Base-by-base conservation (phyloP, 2,113 vertebrate species). In the Chloebia gouldiae region DNA sequence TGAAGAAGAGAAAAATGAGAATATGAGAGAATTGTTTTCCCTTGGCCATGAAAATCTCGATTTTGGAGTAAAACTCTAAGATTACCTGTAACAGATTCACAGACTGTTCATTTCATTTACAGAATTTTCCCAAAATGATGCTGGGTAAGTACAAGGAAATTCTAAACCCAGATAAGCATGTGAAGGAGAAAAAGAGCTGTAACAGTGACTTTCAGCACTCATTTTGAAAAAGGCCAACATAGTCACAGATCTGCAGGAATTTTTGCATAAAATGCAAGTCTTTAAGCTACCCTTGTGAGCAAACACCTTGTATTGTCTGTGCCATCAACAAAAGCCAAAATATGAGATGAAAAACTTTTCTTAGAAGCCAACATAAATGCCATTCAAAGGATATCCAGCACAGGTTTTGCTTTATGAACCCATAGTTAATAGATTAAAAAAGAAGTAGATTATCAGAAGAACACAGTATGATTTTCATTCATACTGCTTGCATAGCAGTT, bases 351-450 rank as follows among this genome's bases (percentile, higher is more conserved):
- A 92, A 96, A 92, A 2, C 9, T 57, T 20, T 64, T 73, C n/a
- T 73, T 65, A 59, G 65, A 78, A 81, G 42, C 39, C 73, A 90
- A 66, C 35, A 88, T 50, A 85, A 88, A 93, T 88, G 11, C 42
- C 37, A 70, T 40, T 90, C 63, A 88, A 95, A 91, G 51, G 51
- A 47, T 63, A 90, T 22, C 35, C 59, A 73, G 22, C 77, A 75
- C 40, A 81, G 47, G 7, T 31, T 66, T 90, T 73, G 24, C 90
- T 93, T 88, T 90, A 54, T 64, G 60, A 57, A 86, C 70, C 47
- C 47, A 93, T 90, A 86, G 57, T 77, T 78, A 71, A 66, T 16
- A 80, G 54, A 93, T 71, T 60, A 83, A 86, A 88, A 88, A 92
- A 50, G 44, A 4, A 61, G 20, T 17, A 53, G 4, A 60, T 4